Evolutionary conservation across 1,140 invertebrate genomes (phyloP).

Genomic region (Nebria ingens): DNA sequence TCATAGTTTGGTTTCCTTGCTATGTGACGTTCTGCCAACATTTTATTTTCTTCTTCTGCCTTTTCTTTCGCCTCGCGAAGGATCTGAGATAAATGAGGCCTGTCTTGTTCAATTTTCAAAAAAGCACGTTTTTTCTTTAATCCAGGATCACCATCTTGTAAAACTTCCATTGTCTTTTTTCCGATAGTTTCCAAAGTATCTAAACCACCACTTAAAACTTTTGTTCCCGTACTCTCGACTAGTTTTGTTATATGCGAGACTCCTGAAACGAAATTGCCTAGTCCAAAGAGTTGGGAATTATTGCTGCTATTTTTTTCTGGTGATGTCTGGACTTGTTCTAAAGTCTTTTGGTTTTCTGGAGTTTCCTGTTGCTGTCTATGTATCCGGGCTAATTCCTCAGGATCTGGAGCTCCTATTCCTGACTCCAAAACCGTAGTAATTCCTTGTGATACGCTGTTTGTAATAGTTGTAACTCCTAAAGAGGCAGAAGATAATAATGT

Average conservation of each 20-base stretch:
- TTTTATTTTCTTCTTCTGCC: constrained; percentile 56
- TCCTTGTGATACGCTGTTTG: constrained; percentile 66
- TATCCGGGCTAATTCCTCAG: constrained; percentile 55
- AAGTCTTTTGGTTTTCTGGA: constrained; percentile 12
- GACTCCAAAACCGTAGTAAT: constrained; percentile 64
- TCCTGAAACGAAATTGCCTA: constrained; percentile 55
- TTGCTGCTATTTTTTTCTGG: constrained; percentile 10
- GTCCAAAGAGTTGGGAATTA: constrained; percentile 36
- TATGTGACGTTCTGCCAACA: constrained; percentile 48
- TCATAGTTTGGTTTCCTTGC: constrained; percentile 61
- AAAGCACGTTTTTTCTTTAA: constrained; percentile 71
- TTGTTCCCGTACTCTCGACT: constrained; percentile 62
- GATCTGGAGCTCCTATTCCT: constrained; percentile 63
- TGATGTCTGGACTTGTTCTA: constrained; percentile 17
- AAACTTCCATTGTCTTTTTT: constrained; percentile 85
- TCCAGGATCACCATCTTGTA: constrained; percentile 83
- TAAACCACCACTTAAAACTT: constrained; percentile 70
- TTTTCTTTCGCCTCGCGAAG: constrained; percentile 75
- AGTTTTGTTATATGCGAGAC: constrained; percentile 55
- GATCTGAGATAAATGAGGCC: constrained; percentile 52
- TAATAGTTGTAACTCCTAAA: constrained; percentile 54
- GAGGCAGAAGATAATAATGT: constrained; percentile 63
- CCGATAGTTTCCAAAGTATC: constrained; percentile 86
- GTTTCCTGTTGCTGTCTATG: constrained; percentile 30
- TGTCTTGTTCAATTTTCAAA: constrained; percentile 49